Base-by-base conservation (phyloP, 1,140 invertebrate genomes). In the Drosophila nebulosa region DNA sequence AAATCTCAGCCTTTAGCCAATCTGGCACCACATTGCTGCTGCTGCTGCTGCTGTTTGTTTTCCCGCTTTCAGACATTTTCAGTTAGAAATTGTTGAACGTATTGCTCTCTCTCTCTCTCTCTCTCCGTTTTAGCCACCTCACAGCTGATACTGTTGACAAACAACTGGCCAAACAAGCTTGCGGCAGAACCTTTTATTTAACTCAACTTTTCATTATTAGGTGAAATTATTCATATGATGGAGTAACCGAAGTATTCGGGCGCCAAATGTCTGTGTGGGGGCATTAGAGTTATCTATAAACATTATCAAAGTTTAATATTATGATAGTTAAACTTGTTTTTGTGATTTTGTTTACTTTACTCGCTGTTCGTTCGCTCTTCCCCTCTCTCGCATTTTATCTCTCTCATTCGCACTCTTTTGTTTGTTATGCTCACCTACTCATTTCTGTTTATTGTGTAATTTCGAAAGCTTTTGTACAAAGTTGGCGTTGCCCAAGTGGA, bases 1-100 rank as follows among this genome's bases (percentile, higher is more conserved):
- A 90, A 2, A 59, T 5, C 10, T 79, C 74, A 0, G 67, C 65
- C 14, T 68, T 55, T 9, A 89, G 14, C 84, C 84, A 90, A 3
- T 71, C 59, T 7, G 89, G 89, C 4, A 79, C 51, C 55, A n/a
- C n/a, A n/a, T n/a, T n/a, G n/a, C n/a, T n/a, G n/a, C n/a, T n/a
- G n/a, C n/a, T n/a, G n/a, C n/a, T 69, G 69, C 30, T 69, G 7
- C 35, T 4, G 9, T 4, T 7, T 50, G 1, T 3, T 59, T 57
- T 64, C 26, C 0, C 16, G 21, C 9, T 46, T 46, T 59, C 16
- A 30, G 64, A 32, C 30, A 35, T 39, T 2, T 72, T 30, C 67
- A n/a, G 72, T 85, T 42, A 14, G 4, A 24, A 9, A 10, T 42
- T 35, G 57, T 50, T 0, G 9, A n/a, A n/a, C n/a, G n/a, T n/a